phyloP scores from a whole-genome alignment of 1,140 invertebrate genomes.

The Atta cephalotes region DNA sequence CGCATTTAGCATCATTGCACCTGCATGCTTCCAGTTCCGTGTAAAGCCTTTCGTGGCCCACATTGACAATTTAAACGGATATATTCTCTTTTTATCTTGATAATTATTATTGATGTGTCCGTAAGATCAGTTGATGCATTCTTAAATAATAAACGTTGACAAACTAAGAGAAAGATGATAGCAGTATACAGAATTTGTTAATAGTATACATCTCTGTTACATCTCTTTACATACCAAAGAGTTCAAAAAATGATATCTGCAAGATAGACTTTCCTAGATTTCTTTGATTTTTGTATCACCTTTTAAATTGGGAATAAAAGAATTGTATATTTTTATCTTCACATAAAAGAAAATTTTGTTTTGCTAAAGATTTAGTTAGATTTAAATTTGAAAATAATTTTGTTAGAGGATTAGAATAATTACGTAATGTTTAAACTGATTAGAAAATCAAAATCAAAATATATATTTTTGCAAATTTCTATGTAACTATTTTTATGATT shows the following conservation, averaged over 20 bases:
- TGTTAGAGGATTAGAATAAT: no score
- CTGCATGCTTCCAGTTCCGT: slow-evolving; percentile 70
- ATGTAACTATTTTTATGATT: no score
- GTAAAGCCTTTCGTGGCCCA: slow-evolving; percentile 61
- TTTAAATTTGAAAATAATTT: no score
- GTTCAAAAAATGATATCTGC: background rate
- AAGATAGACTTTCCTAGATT: background rate
- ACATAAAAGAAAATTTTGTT: no score
- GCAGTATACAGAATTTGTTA: background rate
- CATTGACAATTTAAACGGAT: slow-evolving; percentile 71
- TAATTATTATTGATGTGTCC: background rate
- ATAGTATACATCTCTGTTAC: background rate
- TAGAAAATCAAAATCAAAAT: no score
- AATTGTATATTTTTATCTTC: background rate
- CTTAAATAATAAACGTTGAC: slow-evolving; percentile 21
- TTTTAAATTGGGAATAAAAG: background rate
- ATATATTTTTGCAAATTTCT: no score
- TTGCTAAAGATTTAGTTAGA: no score
- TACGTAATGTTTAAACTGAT: no score
- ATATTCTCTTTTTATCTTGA: slow-evolving; percentile 19
- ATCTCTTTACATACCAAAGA: background rate
- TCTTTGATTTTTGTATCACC: background rate
- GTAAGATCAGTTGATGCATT: background rate
- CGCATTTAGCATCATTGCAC: slow-evolving; percentile 62
- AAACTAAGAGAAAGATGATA: background rate